A percentile compares a stretch with the other conserved stretches of the same genome.
These are phyloP conservation scores for Drosophila hawaiiensis DNA, from an alignment of 2,888 invertebrate genomes.

Conservation along the genomic window DNA sequence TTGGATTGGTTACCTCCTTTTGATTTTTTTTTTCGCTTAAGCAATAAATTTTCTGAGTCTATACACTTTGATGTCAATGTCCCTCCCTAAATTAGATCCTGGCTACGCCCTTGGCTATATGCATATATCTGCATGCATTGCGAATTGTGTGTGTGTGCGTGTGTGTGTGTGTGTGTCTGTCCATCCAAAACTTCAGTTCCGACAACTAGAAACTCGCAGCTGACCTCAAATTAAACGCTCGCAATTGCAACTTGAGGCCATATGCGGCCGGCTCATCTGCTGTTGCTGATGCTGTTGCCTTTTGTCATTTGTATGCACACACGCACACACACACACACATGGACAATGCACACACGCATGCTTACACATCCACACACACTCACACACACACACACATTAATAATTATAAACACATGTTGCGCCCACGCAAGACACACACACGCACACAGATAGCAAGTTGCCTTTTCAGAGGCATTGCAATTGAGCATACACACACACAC, in stretches of 20 bases:
- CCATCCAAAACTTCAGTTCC: constrained; percentile 5
- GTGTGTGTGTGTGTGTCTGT: constrained; percentile 1
- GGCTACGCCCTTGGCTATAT: neutral
- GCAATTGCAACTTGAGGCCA: constrained; percentile 66
- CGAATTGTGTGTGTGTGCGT: neutral
- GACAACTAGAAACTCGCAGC: constrained; percentile 16
- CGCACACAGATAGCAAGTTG: constrained; percentile 1
- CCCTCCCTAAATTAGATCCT: neutral
- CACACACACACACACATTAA: constrained; percentile 31
- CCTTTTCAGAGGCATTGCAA: constrained; percentile 11
- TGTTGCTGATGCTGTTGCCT: constrained; percentile 20
- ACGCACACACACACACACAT: constrained; percentile 35
- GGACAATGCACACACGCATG: constrained; percentile 9
- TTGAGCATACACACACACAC: constrained; percentile 26
- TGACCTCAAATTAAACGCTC: constrained; percentile 71
- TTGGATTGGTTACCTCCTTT: neutral
- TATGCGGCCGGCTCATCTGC: constrained; percentile 24
- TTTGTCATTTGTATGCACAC: constrained; percentile 4
- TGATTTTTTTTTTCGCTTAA: neutral
- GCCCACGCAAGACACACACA: constrained; percentile 31
- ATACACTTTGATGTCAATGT: no score
- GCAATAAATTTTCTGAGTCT: no score
- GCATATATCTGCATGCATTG: neutral
- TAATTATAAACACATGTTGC: constrained; percentile 82
- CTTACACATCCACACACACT: constrained; percentile 31